Conservation (phyloP, 2,888 invertebrate species). For the Ypsolopha scabrella region DNA sequence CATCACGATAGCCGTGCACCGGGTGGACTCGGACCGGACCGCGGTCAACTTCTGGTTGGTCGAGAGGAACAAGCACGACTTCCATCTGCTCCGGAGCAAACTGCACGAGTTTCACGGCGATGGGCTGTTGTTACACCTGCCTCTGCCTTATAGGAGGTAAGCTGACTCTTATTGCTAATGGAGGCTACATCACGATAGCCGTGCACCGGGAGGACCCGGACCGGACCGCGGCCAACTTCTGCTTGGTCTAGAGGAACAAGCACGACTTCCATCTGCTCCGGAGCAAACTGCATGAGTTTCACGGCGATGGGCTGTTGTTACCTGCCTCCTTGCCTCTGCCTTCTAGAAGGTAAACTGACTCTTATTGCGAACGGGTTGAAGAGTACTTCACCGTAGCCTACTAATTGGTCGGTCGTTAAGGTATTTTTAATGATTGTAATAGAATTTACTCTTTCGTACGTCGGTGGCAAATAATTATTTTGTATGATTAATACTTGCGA, state of each 20-base stretch:
- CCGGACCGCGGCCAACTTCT: constrained; percentile 30
- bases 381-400: constrained; percentile 46
- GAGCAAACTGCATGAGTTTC: constrained; percentile 86
- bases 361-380: too few relatives aligned
- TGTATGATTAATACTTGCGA: too few relatives aligned
- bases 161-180: background rate
- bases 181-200: constrained; percentile 43
- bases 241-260: constrained; percentile 79
- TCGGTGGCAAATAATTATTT: too few relatives aligned
- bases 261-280: constrained; percentile 88
- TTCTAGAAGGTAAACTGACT: constrained; percentile 50
- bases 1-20: constrained; percentile 45
- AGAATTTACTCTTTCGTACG: too few relatives aligned
- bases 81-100: constrained; percentile 84
- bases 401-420: constrained; percentile 21
- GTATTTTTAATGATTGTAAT: too few relatives aligned
- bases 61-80: constrained; percentile 83
- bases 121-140: constrained; percentile 67
- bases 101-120: constrained; percentile 90
- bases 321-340: constrained; percentile 74
- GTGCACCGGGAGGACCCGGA: constrained; percentile 29
- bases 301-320: constrained; percentile 76
- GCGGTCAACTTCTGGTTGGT: constrained; percentile 69
- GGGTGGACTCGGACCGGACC: constrained; percentile 11
- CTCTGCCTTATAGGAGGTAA: constrained; percentile 70